These are phyloP conservation scores for Pseudochaenichthys georgianus DNA, from an alignment of 2,797 vertebrate genomes.

Conservation along the genomic window DNA sequence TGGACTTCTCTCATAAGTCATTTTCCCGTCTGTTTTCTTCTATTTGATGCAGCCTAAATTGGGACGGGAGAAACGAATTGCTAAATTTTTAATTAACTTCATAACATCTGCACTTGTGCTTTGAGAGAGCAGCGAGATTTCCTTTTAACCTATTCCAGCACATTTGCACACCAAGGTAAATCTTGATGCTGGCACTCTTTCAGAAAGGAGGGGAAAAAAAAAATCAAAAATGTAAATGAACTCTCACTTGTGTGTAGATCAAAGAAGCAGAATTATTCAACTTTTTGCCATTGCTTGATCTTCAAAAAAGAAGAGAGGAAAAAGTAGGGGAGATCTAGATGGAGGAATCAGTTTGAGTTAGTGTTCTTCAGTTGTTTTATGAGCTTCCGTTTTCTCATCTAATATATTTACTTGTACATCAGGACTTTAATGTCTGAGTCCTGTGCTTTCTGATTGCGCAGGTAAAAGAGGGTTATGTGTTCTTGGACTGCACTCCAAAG, in stretches of 20 bases:
- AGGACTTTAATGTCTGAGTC: slow-evolving; percentile 49
- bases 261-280: slow-evolving; percentile 91
- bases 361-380: slow-evolving; percentile 66
- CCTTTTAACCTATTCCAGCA: slow-evolving; percentile 91
- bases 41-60: slow-evolving; percentile 90
- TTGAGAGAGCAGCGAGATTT: slow-evolving; percentile 87
- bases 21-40: slow-evolving; percentile 84
- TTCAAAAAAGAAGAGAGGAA: slow-evolving; percentile 85
- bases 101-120: slow-evolving; percentile 91
- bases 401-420: slow-evolving; percentile 47
- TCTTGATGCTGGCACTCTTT: slow-evolving; percentile 89
- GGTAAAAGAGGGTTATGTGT: slow-evolving; percentile 18
- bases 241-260: slow-evolving; percentile 89
- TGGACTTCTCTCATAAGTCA: slow-evolving; percentile 77
- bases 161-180: slow-evolving; percentile 92
- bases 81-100: slow-evolving; percentile 93
- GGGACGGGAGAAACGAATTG: slow-evolving; percentile 88
- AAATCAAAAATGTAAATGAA: slow-evolving; percentile 93
- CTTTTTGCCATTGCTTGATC: slow-evolving; percentile 91
- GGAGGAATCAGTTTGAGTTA: slow-evolving; percentile 75
- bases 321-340: slow-evolving; percentile 81
- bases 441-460: slow-evolving; percentile 29
- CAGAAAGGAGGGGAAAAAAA: slow-evolving; percentile 88
- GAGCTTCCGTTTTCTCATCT: slow-evolving; percentile 53
- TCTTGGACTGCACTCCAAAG: slow-evolving; percentile 8